These are phyloP conservation scores for Dromas ardeola DNA, from an alignment of 2,113 vertebrate species.

Conservation along the genomic window DNA sequence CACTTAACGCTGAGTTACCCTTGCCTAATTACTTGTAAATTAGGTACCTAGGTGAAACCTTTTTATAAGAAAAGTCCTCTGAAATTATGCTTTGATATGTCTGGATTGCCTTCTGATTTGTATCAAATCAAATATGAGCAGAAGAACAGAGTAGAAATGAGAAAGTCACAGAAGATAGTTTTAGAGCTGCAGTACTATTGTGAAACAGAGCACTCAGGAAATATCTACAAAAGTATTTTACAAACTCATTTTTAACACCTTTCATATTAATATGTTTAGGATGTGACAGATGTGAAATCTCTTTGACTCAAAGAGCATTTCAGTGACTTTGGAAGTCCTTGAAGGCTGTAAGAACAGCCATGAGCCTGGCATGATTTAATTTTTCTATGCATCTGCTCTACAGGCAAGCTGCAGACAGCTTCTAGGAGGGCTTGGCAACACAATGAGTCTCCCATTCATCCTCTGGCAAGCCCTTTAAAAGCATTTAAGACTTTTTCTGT, in stretches of 20 bases:
- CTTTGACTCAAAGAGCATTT: slow-evolving; percentile 24
- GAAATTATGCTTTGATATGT: not conserved
- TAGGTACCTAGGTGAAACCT: not conserved
- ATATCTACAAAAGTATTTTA: not conserved
- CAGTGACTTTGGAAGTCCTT: not conserved
- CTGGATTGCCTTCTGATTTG: not conserved
- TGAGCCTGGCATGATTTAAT: not conserved
- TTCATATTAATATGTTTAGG: slow-evolving; percentile 26
- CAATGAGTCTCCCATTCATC: not conserved
- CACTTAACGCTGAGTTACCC: not conserved
- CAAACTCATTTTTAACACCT: slow-evolving; percentile 21
- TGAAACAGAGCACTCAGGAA: not conserved
- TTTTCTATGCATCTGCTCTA: not conserved
- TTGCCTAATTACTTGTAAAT: not conserved
- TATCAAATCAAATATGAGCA: not conserved
- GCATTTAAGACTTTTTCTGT: not conserved
- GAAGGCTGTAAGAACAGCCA: not conserved
- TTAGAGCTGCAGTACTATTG: not conserved
- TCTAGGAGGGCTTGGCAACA: not conserved
- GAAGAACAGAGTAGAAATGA: not conserved
- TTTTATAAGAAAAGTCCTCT: not conserved
- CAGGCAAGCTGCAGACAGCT: not conserved
- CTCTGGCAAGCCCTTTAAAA: not conserved
- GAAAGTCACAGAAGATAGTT: not conserved
- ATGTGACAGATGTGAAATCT: slow-evolving; percentile 33